Evolutionary conservation across 2,888 invertebrate genomes (phyloP), one percentile per base, ranked within the genome.

Genomic region (Seira musarum): DNA sequence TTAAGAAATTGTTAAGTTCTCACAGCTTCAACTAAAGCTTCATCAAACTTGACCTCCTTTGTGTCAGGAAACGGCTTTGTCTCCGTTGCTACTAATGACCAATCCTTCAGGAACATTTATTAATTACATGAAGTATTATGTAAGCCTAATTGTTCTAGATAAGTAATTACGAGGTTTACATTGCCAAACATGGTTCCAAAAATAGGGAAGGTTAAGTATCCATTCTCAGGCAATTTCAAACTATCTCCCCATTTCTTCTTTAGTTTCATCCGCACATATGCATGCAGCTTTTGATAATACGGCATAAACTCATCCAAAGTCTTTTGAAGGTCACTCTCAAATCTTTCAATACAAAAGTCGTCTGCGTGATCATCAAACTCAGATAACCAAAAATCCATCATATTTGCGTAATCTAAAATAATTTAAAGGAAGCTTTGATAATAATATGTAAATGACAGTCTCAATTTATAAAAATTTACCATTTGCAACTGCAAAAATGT

Each of bases 181-280:
- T 63, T 1, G 19, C 63, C 24, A 19, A 63, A 21, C 21, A 24
- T 63, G 19, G 95, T 94, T 15, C 96, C 91, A 22, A 86, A 69
- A 1, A 88, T 65, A 74, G 87, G 85, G 0, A 87, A 87, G 17
- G 88, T 87, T 19, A 88, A 81, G 35, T 86, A 87, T 5, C 87
- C 87, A 88, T 89, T 85, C 89, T 89, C 40, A 75, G 76, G 78
- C 8, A 81, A 19, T 70, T 53, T 6, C 91, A 49, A 13, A 3
- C 17, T n/a, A 3, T 13, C 15, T n/a, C 49, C 49, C 15, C 49
- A 8, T n/a, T 3, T 8, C 49, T n/a, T 49, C 49, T 13, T 89
- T 22, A 96, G 88, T 83, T 92, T 92, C 40, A 92, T 90, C 60
- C 96, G 89, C 0, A 95, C 95, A 85, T 94, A 96, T 0, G 95